Evolutionary conservation across 2,888 invertebrate genomes (phyloP).

Genomic region (Philaethria dido): DNA sequence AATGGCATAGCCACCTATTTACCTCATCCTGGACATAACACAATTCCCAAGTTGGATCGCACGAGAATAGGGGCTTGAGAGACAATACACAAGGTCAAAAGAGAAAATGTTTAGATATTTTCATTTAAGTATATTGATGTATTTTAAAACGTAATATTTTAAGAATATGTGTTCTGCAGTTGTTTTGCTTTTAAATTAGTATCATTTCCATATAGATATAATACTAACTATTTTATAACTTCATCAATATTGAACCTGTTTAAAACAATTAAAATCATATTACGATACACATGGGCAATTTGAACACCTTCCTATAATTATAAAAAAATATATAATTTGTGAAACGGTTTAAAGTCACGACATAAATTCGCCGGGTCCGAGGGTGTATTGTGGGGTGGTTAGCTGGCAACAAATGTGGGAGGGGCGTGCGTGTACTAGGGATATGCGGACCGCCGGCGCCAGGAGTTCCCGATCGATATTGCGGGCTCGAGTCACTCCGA

Average conservation of each 20-base stretch:
- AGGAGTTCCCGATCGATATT: conserved; percentile 75
- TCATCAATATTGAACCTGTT: neutral
- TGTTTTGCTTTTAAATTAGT: too few species aligned
- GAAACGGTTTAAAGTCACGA: conserved; percentile 40
- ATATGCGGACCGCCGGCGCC: conserved; percentile 81
- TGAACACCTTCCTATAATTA: neutral
- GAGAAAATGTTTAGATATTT: conserved; percentile 7
- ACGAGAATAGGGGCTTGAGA: conserved; percentile 22
- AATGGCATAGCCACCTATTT: conserved; percentile 35
- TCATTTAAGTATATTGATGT: neutral
- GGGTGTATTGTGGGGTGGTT: conserved; percentile 42
- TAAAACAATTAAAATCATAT: neutral
- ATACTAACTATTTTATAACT: neutral
- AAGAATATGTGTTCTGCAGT: neutral
- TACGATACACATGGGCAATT: neutral
- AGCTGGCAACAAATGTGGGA: conserved; percentile 52
- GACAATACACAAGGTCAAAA: conserved; percentile 36
- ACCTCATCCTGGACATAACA: conserved; percentile 26
- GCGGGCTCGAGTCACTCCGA: conserved; percentile 62
- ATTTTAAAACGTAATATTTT: neutral
- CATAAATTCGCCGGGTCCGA: conserved; percentile 40
- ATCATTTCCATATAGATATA: too few species aligned
- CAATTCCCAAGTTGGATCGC: conserved; percentile 29
- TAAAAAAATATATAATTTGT: conserved; percentile 24
- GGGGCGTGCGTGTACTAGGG: conserved; percentile 79